Conservation (phyloP, 2,797 vertebrate species). For the Cossypha polioptera region DNA sequence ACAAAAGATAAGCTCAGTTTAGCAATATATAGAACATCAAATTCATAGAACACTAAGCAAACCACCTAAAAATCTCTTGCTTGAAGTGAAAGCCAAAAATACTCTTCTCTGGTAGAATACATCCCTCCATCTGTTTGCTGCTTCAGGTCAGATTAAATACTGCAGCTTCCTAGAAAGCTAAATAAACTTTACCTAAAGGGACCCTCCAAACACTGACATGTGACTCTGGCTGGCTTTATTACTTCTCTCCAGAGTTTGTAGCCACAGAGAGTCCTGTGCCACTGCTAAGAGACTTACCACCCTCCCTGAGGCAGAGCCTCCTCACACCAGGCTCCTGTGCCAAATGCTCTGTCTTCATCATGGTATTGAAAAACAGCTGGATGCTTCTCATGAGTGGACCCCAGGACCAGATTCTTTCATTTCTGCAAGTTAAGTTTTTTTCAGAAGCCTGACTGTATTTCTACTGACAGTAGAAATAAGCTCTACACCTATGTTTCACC, state of each 20-base stretch:
- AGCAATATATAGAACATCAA: background rate
- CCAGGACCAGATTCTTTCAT: background rate
- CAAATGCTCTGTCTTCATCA: background rate
- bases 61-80: constrained; percentile 26
- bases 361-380: background rate
- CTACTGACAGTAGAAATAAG: background rate
- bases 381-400: background rate
- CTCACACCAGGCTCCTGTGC: background rate
- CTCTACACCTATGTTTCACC: background rate
- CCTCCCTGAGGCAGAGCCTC: background rate
- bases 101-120: background rate
- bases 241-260: background rate
- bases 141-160: constrained; percentile 25
- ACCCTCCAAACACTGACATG: background rate
- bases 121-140: constrained; percentile 34
- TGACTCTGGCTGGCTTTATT: background rate
- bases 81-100: constrained; percentile 43
- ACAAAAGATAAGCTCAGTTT: background rate
- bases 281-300: background rate
- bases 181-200: background rate
- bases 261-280: background rate
- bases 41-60: background rate
- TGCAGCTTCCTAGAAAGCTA: constrained; percentile 3
- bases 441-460: background rate
- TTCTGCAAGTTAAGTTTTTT: background rate